Evolutionary conservation across 2,888 invertebrate genomes (phyloP), one percentile per base, ranked within the genome.

Genomic region (Eupithecia subfuscata): DNA sequence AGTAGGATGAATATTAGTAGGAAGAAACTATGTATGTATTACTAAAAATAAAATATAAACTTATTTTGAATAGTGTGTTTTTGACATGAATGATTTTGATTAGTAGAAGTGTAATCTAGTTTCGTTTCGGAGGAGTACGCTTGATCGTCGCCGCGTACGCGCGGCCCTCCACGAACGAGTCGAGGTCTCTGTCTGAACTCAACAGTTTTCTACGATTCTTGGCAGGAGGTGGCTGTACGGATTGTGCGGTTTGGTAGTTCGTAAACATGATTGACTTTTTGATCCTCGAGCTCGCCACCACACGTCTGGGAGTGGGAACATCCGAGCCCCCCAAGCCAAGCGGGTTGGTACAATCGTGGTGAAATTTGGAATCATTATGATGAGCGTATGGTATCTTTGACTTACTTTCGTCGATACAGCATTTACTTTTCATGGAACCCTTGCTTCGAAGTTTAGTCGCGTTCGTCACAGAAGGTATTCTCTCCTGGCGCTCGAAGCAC

Each of bases 311-410:
- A 4, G 5, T 8, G 12, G 60, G 14, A 25, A 25, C 12, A 6
- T 60, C 60, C 1, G 25, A 14, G 56, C 11, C 22, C 12, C 22
- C 5, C 11, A 22, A 56, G 22, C 60, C 25, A 14, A 1, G 0
- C 25, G 79, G 64, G 5, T 80, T 81, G 52, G 82, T 86, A 76
- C 92, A 93, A 52, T 82, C 76, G 2, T 79, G 68, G 70, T 92
- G 93, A 71, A 92, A 92, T 73, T 80, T 89, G 0, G 93, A 92
- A 25, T 85, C 82, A 1, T 48, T 74, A 71, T 78, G 85, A 71
- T 91, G 89, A 3, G 86, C 81, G 75, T 82, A 84, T 0, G 92
- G 91, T 18, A 89, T 89, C 5, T 73, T 79, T 22, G 65, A 11
- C 65, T 67, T 67, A 60, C 60, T 60, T 1, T 78, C 79, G 4